Conservation (phyloP, 2,797 vertebrate species). For the Poecilia velifera region DNA sequence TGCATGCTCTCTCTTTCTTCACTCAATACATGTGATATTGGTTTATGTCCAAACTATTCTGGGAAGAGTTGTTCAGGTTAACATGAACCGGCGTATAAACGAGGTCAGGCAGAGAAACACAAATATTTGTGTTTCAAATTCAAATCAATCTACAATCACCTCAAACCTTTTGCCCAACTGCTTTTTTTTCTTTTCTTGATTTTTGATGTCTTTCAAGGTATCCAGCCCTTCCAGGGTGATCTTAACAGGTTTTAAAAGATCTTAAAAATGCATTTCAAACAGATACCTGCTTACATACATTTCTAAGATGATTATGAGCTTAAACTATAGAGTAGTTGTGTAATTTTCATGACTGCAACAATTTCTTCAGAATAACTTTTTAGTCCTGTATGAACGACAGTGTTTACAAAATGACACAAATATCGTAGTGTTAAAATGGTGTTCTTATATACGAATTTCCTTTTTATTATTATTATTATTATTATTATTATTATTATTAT, state of each 20-base stretch:
- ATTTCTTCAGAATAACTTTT: not conserved
- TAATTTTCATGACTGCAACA: not conserved
- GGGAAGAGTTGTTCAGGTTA: not conserved
- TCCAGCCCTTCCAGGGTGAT: conserved; percentile 19
- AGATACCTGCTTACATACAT: not conserved
- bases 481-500: not conserved
- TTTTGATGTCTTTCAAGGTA: conserved; percentile 14
- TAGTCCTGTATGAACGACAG: not conserved
- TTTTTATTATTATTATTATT: not conserved
- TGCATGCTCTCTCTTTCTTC: not conserved
- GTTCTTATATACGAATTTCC: not conserved
- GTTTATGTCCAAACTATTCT: not conserved
- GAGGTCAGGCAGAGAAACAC: not conserved
- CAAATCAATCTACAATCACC: conserved; percentile 55
- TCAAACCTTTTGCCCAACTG: conserved; percentile 26
- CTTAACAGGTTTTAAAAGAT: not conserved
- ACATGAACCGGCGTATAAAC: not conserved
- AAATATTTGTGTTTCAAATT: conserved; percentile 9
- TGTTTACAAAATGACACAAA: not conserved
- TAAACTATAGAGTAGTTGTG: not conserved
- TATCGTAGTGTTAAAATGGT: not conserved
- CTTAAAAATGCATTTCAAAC: not conserved
- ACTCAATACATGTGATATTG: not conserved
- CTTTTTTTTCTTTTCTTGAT: no score
- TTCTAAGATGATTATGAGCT: not conserved